Evolutionary conservation across 2,797 vertebrate genomes (phyloP), one percentile per base, ranked within the genome.

Genomic region (Fratercula arctica): DNA sequence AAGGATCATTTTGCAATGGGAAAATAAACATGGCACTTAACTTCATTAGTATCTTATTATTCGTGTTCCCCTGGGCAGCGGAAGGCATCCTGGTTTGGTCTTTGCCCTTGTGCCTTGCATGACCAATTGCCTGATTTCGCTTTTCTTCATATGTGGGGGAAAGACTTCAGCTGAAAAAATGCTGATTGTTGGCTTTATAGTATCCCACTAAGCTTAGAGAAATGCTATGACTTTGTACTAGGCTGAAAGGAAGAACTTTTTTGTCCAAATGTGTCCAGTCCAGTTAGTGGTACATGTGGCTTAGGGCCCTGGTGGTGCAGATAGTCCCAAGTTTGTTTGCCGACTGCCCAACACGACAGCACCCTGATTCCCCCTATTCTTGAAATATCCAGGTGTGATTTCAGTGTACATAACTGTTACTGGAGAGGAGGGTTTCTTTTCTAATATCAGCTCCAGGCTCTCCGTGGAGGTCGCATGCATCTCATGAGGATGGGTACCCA

Each of bases 11-110:
- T 92, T 1, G 0, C 60, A 83, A 43, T 13, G 41, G 90, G 72
- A 89, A 95, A 95, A 94, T 61, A 94, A 96, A 89, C 68, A 85
- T 16, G 23, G 15, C 77, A 51, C 33, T 86, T 81, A 78, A 59
- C 43, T 51, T n/a, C 50, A 37, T 41, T 64, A 72, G 29, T 16
- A 19, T 35, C 31, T 80, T 46, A 37, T 48, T 69, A 79, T 60
- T 89, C 25, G 9, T 14, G 19, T 79, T 89, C 21, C 20, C 16
- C 16, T 18, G 69, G 48, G 39, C 56, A 79, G 60, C 33, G 78
- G 64, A 60, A 70, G 31, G 53, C 23, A 63, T 41, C 43, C 31
- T 29, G 5, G 6, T 74, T 78, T 77, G 26, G 9, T 64, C 39
- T 70, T 89, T 74, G 51, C 18, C 15, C 39, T 41, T 59, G 31